Evolutionary conservation across 2,888 invertebrate genomes (phyloP).

Genomic region (Morpho deidamia): DNA sequence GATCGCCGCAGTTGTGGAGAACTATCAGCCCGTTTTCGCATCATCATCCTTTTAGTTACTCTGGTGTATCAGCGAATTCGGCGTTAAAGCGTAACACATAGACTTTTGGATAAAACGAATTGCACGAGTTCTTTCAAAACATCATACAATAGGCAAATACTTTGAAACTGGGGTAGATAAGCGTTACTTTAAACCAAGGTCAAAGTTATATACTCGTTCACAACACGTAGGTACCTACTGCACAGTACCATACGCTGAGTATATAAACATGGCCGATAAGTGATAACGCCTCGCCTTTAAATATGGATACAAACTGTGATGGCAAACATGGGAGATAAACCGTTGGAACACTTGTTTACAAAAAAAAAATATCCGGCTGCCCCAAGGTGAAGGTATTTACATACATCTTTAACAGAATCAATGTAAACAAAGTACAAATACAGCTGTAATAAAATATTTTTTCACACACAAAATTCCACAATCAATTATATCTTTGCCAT

Average conservation of each 20-base stretch:
- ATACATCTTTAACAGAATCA: not conserved
- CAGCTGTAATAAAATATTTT: no score
- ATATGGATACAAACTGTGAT: conserved; percentile 32
- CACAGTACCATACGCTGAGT: not conserved
- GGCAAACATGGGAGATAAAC: not conserved
- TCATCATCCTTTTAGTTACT: no score
- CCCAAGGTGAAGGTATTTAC: not conserved
- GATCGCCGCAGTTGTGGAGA: no score
- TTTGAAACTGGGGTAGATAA: conserved; percentile 1
- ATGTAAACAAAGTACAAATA: no score
- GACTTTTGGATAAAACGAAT: no score
- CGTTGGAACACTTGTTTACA: not conserved
- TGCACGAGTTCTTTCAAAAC: no score
- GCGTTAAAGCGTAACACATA: no score
- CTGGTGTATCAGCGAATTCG: no score
- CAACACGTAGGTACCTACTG: not conserved
- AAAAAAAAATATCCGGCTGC: conserved; percentile 1
- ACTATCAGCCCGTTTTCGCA: no score
- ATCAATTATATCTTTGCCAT: no score
- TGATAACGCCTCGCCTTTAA: conserved; percentile 27
- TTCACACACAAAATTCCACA: no score
- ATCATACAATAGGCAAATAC: no score
- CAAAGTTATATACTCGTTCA: not conserved
- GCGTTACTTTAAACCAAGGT: conserved; percentile 8
- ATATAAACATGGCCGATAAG: conserved; percentile 22